Conservation (phyloP, 2,797 vertebrate species). For the Malacoctenus gilli region DNA sequence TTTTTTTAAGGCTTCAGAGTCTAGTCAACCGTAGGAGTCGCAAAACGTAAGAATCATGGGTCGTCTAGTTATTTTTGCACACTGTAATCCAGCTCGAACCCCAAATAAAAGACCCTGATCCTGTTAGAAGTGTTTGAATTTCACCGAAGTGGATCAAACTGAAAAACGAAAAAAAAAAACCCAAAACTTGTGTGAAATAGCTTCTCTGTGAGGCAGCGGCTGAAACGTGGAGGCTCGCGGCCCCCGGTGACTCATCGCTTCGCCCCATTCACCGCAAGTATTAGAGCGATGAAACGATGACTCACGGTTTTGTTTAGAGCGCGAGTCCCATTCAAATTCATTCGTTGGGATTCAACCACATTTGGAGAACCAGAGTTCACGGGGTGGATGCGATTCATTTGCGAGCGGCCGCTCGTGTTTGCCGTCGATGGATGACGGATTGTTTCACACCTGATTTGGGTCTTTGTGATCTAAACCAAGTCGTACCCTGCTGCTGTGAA, state of each 20-base stretch:
- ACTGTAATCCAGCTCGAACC: constrained; percentile 12
- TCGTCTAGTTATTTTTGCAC: too few relatives aligned
- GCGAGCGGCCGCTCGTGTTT: background rate
- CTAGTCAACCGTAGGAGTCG: too few relatives aligned
- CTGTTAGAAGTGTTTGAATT: constrained; percentile 30
- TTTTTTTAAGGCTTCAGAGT: too few relatives aligned
- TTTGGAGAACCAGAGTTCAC: background rate
- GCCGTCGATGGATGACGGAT: too few relatives aligned
- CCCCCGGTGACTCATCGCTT: constrained; percentile 16
- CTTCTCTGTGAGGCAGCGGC: constrained; percentile 26
- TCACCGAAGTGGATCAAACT: constrained; percentile 22
- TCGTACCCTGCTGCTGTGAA: constrained; percentile 6
- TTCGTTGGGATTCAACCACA: background rate
- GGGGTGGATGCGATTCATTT: background rate
- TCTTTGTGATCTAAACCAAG: too few relatives aligned
- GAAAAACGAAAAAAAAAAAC: background rate
- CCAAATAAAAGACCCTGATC: constrained; percentile 40
- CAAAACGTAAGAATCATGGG: too few relatives aligned
- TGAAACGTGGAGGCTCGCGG: constrained; percentile 12
- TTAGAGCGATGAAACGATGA: constrained; percentile 3
- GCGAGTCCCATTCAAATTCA: background rate
- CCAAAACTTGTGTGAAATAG: constrained; percentile 1
- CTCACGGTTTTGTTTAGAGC: background rate
- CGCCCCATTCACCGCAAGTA: background rate
- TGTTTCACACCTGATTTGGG: too few relatives aligned